Conservation (phyloP, 1,140 invertebrate species). For the Mactra quadrangularis region DNA sequence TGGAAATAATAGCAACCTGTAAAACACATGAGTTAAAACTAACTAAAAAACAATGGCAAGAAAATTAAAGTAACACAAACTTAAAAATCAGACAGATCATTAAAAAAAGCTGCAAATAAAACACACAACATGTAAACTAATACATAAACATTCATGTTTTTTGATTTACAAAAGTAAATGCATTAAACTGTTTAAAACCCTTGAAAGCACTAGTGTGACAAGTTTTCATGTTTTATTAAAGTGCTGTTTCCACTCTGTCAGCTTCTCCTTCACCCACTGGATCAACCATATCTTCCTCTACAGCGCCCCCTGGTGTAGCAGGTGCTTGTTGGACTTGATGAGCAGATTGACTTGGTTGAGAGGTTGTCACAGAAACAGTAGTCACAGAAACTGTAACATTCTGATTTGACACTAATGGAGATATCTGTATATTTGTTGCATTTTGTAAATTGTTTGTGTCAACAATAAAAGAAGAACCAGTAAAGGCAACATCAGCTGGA, state of each 20-base stretch:
- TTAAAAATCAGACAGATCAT: no score
- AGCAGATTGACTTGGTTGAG: slow-evolving; percentile 1
- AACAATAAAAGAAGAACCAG: slow-evolving; percentile 59
- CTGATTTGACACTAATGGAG: slow-evolving; percentile 44
- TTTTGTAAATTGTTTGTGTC: slow-evolving; percentile 41
- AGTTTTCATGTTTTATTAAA: slow-evolving; percentile 16
- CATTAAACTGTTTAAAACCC: no score
- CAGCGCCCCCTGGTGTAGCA: not conserved
- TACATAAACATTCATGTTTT: no score
- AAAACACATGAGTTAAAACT: no score
- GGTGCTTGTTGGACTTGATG: not conserved
- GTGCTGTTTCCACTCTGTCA: slow-evolving; percentile 37
- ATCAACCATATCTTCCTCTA: slow-evolving; percentile 28
- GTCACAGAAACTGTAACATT: slow-evolving; percentile 60
- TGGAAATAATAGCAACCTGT: no score
- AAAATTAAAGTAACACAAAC: no score
- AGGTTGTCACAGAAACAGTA: slow-evolving; percentile 56
- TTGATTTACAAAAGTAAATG: no score
- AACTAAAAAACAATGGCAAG: no score
- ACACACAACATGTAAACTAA: no score
- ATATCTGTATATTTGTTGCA: slow-evolving; percentile 54
- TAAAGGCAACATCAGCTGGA: slow-evolving; percentile 67
- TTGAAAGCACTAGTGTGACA: no score
- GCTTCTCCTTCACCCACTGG: slow-evolving; percentile 31
- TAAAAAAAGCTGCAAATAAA: no score